These are phyloP conservation scores for Herpetotheres cachinnans DNA, from an alignment of 2,113 vertebrate species.

Conservation along the genomic window DNA sequence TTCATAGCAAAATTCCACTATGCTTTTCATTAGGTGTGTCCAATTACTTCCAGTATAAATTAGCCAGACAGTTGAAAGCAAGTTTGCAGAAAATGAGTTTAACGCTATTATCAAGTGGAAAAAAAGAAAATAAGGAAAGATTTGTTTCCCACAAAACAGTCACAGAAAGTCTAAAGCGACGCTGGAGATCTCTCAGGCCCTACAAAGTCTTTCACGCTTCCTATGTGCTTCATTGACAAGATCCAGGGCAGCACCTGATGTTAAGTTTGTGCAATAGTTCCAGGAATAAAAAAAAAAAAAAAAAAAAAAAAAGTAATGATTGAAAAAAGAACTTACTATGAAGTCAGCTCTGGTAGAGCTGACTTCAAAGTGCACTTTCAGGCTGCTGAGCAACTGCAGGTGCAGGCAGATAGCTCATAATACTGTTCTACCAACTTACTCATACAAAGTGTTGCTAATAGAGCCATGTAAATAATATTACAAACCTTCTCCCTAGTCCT, in stretches of 20 bases:
- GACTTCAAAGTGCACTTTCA: background rate
- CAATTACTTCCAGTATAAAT: constrained; percentile 50
- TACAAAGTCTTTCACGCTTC: background rate
- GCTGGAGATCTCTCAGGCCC: background rate
- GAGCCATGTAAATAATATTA: background rate
- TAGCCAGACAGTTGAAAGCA: constrained; percentile 5
- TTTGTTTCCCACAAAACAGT: background rate
- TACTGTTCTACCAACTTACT: background rate
- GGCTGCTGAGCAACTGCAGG: background rate
- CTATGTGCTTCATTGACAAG: background rate
- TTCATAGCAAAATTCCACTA: constrained; percentile 15
- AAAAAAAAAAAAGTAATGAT: background rate
- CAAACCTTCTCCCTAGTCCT: background rate
- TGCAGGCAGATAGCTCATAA: background rate
- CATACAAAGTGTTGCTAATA: background rate
- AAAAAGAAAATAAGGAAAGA: background rate
- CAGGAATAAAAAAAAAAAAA: background rate
- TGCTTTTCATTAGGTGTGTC: constrained; percentile 35
- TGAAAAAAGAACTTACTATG: background rate
- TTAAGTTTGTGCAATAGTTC: background rate
- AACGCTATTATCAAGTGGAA: background rate
- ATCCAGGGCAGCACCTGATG: background rate
- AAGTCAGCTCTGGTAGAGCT: background rate
- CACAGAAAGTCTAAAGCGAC: background rate
- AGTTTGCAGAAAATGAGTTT: background rate